Conservation (phyloP, 2,888 invertebrate species). For the Asteroscopus sphinx region DNA sequence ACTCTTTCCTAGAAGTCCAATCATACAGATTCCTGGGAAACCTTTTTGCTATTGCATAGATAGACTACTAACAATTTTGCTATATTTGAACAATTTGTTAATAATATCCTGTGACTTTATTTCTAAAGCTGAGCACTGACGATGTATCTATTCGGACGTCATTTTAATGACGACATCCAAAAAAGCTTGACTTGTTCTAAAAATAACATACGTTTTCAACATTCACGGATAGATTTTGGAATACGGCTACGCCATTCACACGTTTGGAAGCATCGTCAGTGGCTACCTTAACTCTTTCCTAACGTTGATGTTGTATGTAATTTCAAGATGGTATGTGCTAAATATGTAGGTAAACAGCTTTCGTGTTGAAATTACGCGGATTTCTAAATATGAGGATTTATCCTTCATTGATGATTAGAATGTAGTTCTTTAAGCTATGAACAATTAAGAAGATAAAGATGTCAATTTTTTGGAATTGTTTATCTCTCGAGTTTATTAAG, state of each 20-base stretch:
- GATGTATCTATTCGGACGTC: no score
- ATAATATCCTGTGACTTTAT: background rate
- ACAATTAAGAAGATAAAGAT: background rate
- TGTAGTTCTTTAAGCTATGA: background rate
- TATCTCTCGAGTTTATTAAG: background rate
- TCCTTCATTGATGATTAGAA: background rate
- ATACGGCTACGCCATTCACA: no score
- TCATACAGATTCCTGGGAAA: no score
- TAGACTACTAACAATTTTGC: background rate
- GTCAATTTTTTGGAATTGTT: background rate
- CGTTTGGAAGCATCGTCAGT: no score
- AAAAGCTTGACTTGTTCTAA: no score
- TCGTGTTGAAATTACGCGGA: background rate
- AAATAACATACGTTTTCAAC: no score
- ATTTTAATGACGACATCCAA: no score
- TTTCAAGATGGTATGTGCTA: constrained; percentile 12
- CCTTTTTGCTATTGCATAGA: no score
- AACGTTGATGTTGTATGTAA: constrained; percentile 31
- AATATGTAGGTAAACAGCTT: constrained; percentile 17
- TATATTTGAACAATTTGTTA: constrained; percentile 6
- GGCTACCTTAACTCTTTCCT: background rate
- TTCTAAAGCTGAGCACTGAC: no score
- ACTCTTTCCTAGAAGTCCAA: no score
- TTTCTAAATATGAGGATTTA: constrained; percentile 11
- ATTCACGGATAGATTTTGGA: no score